Conservation (phyloP, 2,888 invertebrate species). For the Autographa gamma region DNA sequence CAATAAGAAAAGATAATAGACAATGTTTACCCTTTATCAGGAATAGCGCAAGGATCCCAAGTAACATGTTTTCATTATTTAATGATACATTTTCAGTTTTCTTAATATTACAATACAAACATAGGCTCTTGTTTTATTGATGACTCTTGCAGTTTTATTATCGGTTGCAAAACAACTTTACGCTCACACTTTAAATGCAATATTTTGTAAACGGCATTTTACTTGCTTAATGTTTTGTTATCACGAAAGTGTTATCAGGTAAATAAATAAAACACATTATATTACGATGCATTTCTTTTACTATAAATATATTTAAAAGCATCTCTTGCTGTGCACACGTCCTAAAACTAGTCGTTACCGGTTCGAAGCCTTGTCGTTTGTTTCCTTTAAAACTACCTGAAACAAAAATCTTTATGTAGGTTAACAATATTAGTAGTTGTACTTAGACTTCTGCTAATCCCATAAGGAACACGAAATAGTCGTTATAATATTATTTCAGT, state of each 20-base stretch:
- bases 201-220: not conserved
- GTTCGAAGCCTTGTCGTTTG: slow-evolving; percentile 24
- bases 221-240: not conserved
- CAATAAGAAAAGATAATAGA: not conserved
- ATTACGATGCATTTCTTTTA: slow-evolving; percentile 46
- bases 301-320: slow-evolving; percentile 36
- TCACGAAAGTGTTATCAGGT: not conserved
- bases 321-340: slow-evolving; percentile 58
- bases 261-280: slow-evolving; percentile 42
- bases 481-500: slow-evolving; percentile 11
- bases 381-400: slow-evolving; percentile 40
- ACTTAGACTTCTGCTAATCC: not conserved
- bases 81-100: slow-evolving; percentile 7
- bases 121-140: not conserved
- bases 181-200: not conserved
- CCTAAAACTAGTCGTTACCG: slow-evolving; percentile 44
- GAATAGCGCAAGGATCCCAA: slow-evolving; percentile 22
- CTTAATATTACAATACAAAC: not conserved
- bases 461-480: slow-evolving; percentile 15
- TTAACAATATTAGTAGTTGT: not conserved
- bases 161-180: slow-evolving; percentile 12
- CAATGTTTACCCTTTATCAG: slow-evolving; percentile 34
- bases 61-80: slow-evolving; percentile 24
- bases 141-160: slow-evolving; percentile 24
- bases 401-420: slow-evolving; percentile 15